Evolutionary conservation across 23 tunicate species (phyloP).

Genomic region (Halocynthia roretzi): DNA sequence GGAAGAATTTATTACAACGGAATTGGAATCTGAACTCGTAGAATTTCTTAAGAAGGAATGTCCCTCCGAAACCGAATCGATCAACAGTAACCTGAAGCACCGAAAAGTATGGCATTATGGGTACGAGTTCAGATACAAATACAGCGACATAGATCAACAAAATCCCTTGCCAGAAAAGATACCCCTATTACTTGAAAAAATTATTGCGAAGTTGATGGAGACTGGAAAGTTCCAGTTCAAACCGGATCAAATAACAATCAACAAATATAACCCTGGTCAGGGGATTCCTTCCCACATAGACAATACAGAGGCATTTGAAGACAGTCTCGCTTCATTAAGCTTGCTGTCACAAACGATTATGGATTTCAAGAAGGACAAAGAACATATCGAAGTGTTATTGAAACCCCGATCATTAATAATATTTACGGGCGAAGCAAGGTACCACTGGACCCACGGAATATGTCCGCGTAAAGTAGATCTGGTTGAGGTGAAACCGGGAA

Average conservation of each 20-base stretch:
- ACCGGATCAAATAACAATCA: conserved; percentile 90
- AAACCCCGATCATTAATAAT: conserved; percentile 56
- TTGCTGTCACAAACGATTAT: conserved; percentile 54
- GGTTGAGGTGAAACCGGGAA: conserved; percentile 5
- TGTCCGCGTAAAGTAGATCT: conserved; percentile 65
- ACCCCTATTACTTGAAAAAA: conserved; percentile 12
- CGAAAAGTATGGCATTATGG: conserved; percentile 84
- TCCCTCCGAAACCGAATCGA: neutral
- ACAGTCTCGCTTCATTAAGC: conserved; percentile 41
- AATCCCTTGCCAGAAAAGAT: conserved; percentile 36
- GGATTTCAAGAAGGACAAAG: conserved; percentile 45
- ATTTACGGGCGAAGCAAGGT: conserved; percentile 80
- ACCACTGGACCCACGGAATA: conserved; percentile 89
- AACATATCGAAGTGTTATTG: conserved; percentile 27
- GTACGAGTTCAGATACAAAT: conserved; percentile 74
- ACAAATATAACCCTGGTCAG: conserved; percentile 89
- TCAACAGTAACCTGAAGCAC: conserved; percentile 49
- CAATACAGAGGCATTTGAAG: conserved; percentile 80
- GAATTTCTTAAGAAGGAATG: conserved; percentile 33
- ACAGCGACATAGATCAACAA: conserved; percentile 65
- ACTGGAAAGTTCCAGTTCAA: conserved; percentile 1
- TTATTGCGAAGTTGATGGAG: conserved; percentile 18
- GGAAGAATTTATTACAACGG: conserved; percentile 60
- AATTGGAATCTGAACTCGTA: conserved; percentile 43
- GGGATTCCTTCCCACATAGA: conserved; percentile 96